These are phyloP conservation scores for Cyprinella venusta DNA, from an alignment of 2,797 vertebrate species.

Conservation along the genomic window DNA sequence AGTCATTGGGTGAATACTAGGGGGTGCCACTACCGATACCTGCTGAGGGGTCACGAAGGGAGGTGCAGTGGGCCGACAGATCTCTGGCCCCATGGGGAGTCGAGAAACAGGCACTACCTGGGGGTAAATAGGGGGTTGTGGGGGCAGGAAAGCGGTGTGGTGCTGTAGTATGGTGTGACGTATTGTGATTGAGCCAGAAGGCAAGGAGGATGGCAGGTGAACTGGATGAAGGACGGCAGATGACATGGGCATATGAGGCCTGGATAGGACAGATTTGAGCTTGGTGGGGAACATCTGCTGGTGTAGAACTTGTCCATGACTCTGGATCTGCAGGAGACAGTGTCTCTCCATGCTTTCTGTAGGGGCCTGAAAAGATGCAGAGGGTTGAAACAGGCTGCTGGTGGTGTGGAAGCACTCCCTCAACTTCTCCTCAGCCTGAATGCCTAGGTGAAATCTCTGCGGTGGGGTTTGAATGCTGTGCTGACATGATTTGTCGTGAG, in stretches of 20 bases:
- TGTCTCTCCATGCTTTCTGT: conserved; percentile 75
- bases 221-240: conserved; percentile 73
- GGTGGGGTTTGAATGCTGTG: conserved; percentile 64
- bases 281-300: conserved; percentile 75
- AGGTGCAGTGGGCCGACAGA: conserved; percentile 72
- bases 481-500: conserved; percentile 65
- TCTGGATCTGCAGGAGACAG: conserved; percentile 74
- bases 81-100: conserved; percentile 75
- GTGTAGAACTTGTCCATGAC: conserved; percentile 77
- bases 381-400: conserved; percentile 59
- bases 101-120: conserved; percentile 77
- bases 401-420: conserved; percentile 46
- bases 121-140: conserved; percentile 79
- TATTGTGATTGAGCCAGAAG: conserved; percentile 81
- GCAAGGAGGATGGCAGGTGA: conserved; percentile 74
- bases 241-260: conserved; percentile 60
- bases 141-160: conserved; percentile 79
- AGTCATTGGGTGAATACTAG: conserved; percentile 74
- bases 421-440: conserved; percentile 53
- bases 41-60: conserved; percentile 74
- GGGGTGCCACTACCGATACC: conserved; percentile 76
- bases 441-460: conserved; percentile 73
- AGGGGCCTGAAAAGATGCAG: conserved; percentile 73
- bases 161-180: conserved; percentile 83
- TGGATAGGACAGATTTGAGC: conserved; percentile 76